A percentile compares a stretch with the other conserved stretches of the same genome.
These are phyloP conservation scores for Conus betulinus DNA, from an alignment of 1,140 invertebrate genomes.

Conservation along the genomic window DNA sequence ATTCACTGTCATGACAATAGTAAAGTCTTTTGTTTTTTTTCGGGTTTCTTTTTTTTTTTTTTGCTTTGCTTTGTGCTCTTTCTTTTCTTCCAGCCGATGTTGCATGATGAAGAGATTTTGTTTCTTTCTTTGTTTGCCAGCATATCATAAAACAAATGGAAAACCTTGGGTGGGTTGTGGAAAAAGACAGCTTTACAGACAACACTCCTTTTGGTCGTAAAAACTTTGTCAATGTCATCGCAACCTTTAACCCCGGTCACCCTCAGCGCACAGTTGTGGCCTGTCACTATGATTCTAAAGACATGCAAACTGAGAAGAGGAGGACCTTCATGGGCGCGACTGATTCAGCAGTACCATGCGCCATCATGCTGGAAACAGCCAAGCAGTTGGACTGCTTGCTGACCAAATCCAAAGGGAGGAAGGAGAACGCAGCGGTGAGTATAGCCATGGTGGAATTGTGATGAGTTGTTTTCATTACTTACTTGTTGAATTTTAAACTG, in stretches of 20 bases:
- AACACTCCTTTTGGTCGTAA: constrained; percentile 83
- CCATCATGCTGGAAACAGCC: constrained; percentile 94
- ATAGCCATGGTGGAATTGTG: too few relatives aligned
- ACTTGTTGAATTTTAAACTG: too few relatives aligned
- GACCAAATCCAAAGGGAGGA: constrained; percentile 37
- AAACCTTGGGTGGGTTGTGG: constrained; percentile 83
- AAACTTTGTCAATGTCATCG: constrained; percentile 91
- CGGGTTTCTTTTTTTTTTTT: not conserved
- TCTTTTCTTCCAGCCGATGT: constrained; percentile 4
- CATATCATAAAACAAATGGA: constrained; percentile 84
- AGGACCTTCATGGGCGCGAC: constrained; percentile 91
- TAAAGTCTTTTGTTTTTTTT: too few relatives aligned
- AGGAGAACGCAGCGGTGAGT: constrained; percentile 30
- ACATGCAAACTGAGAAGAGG: constrained; percentile 78
- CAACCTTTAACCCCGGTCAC: constrained; percentile 87
- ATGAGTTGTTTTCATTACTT: too few relatives aligned
- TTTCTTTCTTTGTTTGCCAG: constrained; percentile 69
- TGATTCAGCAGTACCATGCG: constrained; percentile 98
- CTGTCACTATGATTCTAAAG: constrained; percentile 98
- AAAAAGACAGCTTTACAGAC: constrained; percentile 86
- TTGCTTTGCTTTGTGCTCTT: not conserved
- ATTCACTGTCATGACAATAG: too few relatives aligned
- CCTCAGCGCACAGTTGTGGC: constrained; percentile 88
- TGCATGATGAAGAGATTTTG: not conserved
- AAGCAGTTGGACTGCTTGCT: constrained; percentile 83